A percentile compares a stretch with the other conserved stretches of the same genome.
phyloP scores from a whole-genome alignment of 2,113 vertebrate genomes.

The Hyperopisus bebe region DNA sequence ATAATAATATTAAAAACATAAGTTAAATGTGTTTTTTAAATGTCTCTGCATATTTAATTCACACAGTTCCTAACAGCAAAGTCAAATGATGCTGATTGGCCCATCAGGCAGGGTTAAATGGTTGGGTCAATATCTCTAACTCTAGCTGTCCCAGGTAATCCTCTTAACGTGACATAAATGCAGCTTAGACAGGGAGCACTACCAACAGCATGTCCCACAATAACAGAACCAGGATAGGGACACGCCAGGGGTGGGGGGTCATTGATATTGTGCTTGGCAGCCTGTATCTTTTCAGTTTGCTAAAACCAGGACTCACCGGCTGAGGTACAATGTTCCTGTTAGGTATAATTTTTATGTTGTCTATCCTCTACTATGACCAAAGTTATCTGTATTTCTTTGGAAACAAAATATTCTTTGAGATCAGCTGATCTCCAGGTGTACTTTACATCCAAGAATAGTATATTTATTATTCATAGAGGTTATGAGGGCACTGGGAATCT shows the following conservation, averaged over 20 bases:
- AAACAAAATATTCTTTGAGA: constrained; percentile 13
- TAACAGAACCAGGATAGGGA: not conserved
- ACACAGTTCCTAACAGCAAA: too few relatives aligned
- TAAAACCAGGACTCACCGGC: not conserved
- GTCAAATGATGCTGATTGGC: not conserved
- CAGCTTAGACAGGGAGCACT: not conserved
- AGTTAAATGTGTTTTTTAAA: too few relatives aligned
- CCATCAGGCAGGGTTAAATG: not conserved
- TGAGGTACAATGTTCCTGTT: not conserved
- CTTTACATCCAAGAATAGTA: constrained; percentile 24
- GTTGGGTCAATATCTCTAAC: not conserved
- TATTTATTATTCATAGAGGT: constrained; percentile 25
- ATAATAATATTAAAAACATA: too few relatives aligned
- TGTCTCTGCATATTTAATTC: too few relatives aligned
- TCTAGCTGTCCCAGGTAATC: not conserved
- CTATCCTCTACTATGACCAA: not conserved
- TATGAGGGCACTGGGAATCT: constrained; percentile 21
- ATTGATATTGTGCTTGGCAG: not conserved
- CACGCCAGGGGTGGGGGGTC: not conserved
- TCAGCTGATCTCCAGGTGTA: constrained; percentile 18
- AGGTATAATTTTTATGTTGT: not conserved
- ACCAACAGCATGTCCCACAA: not conserved
- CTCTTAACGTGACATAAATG: not conserved
- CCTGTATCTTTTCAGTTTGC: not conserved
- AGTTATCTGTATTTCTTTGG: not conserved